These are phyloP conservation scores for Netelia fuscicornis DNA, from an alignment of 2,888 invertebrate species.

Conservation along the genomic window DNA sequence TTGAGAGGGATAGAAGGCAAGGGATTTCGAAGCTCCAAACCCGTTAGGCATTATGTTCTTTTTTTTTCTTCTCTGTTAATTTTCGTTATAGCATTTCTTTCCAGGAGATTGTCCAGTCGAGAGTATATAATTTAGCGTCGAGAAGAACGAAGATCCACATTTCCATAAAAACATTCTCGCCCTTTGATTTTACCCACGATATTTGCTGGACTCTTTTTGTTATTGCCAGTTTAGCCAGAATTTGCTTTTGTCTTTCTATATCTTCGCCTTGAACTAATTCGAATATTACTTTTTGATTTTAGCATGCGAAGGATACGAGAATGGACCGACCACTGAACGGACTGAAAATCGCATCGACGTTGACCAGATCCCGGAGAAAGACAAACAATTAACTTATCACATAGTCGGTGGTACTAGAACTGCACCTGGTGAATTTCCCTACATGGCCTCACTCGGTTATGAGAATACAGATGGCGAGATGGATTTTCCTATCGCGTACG, in stretches of 20 bases:
- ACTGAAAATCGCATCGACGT: not conserved
- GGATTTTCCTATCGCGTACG: slow-evolving; percentile 71
- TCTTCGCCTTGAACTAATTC: not conserved
- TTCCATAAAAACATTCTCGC: no score
- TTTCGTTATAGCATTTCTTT: no score
- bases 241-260: not conserved
- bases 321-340: slow-evolving; percentile 73
- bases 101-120: no score
- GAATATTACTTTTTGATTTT: not conserved
- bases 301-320: slow-evolving; percentile 78
- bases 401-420: slow-evolving; percentile 75
- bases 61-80: no score
- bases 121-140: no score
- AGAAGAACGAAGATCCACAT: no score
- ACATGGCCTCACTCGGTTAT: slow-evolving; percentile 79
- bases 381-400: slow-evolving; percentile 67
- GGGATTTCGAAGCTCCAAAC: no score
- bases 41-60: no score
- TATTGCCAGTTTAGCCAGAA: not conserved
- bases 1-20: no score
- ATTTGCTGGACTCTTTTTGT: no score
- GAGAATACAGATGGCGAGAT: slow-evolving; percentile 52
- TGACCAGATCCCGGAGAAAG: not conserved
- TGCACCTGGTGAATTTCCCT: slow-evolving; percentile 77
- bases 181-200: no score